These are phyloP conservation scores for Parauchenoglanis ngamensis DNA, from an alignment of 2,797 vertebrate species.

Conservation along the genomic window DNA sequence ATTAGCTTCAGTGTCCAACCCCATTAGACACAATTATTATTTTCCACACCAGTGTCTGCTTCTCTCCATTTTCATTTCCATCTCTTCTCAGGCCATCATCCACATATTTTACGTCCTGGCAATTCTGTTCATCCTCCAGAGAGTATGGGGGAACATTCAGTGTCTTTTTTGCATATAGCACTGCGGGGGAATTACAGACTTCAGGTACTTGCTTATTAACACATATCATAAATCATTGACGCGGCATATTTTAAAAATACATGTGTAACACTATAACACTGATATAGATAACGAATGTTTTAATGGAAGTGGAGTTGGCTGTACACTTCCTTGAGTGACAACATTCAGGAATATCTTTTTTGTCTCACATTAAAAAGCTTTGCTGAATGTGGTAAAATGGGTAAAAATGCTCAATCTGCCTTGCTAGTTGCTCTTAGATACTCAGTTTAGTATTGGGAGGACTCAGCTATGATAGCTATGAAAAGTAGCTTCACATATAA, in stretches of 20 bases:
- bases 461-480: background rate
- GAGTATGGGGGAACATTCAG: constrained; percentile 72
- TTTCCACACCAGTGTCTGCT: constrained; percentile 13
- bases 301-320: background rate
- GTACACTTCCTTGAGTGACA: background rate
- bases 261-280: background rate
- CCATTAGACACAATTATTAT: constrained; percentile 11
- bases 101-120: constrained; percentile 76
- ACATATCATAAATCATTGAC: background rate
- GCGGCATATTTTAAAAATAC: background rate
- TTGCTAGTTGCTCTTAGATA: background rate
- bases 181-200: constrained; percentile 39
- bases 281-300: background rate
- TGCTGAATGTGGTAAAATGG: background rate
- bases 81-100: constrained; percentile 70
- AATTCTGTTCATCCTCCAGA: constrained; percentile 76
- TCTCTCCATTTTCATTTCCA: constrained; percentile 51
- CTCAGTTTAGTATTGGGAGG: background rate
- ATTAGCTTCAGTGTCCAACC: background rate
- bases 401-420: too few species aligned
- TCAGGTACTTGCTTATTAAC: constrained; percentile 50
- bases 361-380: background rate
- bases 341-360: background rate
- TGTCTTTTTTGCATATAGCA: constrained; percentile 70
- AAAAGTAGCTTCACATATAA: background rate